phyloP scores from a whole-genome alignment of 2,888 invertebrate species.

The Amorpha juglandis region DNA sequence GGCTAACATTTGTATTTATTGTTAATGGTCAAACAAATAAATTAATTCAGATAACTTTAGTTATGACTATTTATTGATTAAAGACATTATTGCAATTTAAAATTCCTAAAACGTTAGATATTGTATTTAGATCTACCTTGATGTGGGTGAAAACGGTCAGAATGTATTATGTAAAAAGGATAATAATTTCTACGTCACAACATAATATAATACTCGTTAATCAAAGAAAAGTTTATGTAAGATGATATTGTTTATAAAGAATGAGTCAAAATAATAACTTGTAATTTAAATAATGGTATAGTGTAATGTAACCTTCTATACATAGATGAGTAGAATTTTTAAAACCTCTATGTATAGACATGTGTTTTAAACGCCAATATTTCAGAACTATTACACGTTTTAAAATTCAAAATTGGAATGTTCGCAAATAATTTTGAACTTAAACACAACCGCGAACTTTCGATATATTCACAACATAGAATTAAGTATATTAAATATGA shows the following conservation, averaged over 20 bases:
- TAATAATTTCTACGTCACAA: background rate
- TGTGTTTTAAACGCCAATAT: background rate
- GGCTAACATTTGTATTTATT: no score
- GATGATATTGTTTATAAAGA: slow-evolving; percentile 6
- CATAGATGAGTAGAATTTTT: slow-evolving; percentile 11
- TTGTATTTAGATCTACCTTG: no score
- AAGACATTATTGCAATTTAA: no score
- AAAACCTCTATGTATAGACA: background rate
- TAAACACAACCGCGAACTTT: no score
- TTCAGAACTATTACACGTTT: background rate
- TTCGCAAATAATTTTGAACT: background rate
- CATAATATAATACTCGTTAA: background rate
- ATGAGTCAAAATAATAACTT: background rate
- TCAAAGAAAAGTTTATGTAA: background rate
- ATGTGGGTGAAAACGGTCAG: no score
- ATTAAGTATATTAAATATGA: no score
- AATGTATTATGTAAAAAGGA: background rate
- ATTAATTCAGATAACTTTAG: no score
- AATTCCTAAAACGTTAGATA: no score
- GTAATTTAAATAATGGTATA: slow-evolving; percentile 7
- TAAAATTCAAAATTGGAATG: background rate
- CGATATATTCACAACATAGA: no score
- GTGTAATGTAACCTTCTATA: background rate
- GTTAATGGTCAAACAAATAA: no score
- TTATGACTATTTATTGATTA: no score